These are phyloP conservation scores for Chelonoidis abingdonii DNA, from an alignment of 2,113 vertebrate species.

Conservation along the genomic window DNA sequence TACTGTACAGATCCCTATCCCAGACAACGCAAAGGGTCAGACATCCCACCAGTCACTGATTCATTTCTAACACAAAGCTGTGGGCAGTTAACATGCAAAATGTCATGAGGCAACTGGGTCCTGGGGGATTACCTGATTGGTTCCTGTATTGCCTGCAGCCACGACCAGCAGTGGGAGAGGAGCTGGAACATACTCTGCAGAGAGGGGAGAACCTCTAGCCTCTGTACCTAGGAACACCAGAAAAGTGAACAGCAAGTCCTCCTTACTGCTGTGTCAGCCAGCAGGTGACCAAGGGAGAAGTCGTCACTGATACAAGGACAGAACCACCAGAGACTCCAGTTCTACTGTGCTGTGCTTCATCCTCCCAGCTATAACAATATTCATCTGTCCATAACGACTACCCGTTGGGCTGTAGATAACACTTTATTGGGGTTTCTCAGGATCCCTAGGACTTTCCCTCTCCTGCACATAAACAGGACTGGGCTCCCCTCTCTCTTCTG, in stretches of 20 bases:
- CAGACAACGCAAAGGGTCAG: neutral
- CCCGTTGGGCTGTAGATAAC: neutral
- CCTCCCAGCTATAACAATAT: neutral
- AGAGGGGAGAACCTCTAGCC: conserved; percentile 35
- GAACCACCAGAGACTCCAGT: neutral
- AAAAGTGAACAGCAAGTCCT: neutral
- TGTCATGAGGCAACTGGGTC: no score
- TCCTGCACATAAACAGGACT: neutral
- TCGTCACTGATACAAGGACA: neutral
- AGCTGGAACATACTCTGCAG: conserved; percentile 88
- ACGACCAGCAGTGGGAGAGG: conserved; percentile 89
- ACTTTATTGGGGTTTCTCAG: neutral
- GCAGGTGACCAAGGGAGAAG: neutral
- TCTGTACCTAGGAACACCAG: conserved; percentile 49
- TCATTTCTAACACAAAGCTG: neutral
- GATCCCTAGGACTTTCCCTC: neutral
- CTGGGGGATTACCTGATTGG: conserved; percentile 82
- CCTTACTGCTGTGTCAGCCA: neutral
- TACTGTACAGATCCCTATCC: neutral
- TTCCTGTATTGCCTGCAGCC: conserved; percentile 88
- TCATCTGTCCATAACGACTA: neutral
- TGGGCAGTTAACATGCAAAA: neutral
- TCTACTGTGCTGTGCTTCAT: neutral
- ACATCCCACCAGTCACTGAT: neutral
- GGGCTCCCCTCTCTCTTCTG: neutral